Evolutionary conservation across 2,888 invertebrate species (phyloP), one percentile per base, ranked within the genome.

Genomic region (Callosobruchus maculatus): DNA sequence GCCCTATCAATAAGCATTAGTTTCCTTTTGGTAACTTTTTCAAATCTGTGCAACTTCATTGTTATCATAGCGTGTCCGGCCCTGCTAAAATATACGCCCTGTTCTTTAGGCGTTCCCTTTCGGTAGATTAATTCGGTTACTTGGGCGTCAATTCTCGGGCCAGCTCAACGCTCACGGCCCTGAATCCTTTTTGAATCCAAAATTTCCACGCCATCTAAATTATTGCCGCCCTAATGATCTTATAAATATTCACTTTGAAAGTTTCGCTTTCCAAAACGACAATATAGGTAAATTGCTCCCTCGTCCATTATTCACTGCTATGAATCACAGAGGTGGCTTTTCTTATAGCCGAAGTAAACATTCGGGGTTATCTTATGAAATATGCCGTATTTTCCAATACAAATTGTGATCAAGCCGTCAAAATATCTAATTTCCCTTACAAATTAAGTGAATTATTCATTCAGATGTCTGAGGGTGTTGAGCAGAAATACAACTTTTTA

Each of bases 241-340:
- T 76, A 79, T 79, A 79, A 77, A 79, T 79, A 79, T 79, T 79
- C 79, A 75, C 79, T 78, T 78, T 78, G 79, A 77, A 75, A 78
- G 76, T 77, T 78, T 78, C 76, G 74, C 76, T 78, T 75, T 73
- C 75, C 30, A 75, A 71, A 66, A 71, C 73, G 71, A 21, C 67
- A 70, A 68, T 73, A 70, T 73, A 71, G 67, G 68, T 69, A 70
- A 71, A 71, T 73, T 71, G 22, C 71, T 70, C 13, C 66, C 68
- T 71, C 73, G 31, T 75, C 31, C 71, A 75, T 75, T 75, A 74
- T 74, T 74, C 70, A 74, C 72, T 70, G 67, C 70, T 21, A 72
- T 74, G 49, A 49, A 49, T 7, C 72, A 70, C 72, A 49, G 49
- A 18, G 49, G 49, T 49, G 49, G 49, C 49, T 49, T 49, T 49